Conservation (phyloP, 2,797 vertebrate species). For the Zenarchopterus dispar region DNA sequence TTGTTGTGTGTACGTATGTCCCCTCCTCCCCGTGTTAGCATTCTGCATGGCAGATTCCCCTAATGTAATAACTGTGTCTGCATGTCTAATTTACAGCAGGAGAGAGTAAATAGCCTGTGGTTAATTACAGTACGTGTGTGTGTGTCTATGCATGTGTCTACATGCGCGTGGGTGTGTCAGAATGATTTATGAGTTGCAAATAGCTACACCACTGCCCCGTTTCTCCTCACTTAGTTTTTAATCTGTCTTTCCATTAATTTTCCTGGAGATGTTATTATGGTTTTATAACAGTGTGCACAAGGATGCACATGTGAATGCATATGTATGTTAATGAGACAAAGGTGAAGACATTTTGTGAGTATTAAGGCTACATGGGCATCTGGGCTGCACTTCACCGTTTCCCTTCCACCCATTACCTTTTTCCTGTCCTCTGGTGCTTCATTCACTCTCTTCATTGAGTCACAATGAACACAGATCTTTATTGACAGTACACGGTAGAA, state of each 20-base stretch:
- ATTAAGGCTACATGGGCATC: slow-evolving; percentile 39
- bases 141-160: slow-evolving; percentile 64
- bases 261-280: slow-evolving; percentile 81
- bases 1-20: slow-evolving; percentile 65
- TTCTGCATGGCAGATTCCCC: slow-evolving; percentile 84
- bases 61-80: slow-evolving; percentile 93
- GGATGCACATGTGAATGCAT: slow-evolving; percentile 72
- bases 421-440: slow-evolving; percentile 49
- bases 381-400: slow-evolving; percentile 41
- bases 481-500: slow-evolving; percentile 83
- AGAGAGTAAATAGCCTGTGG: slow-evolving; percentile 97
- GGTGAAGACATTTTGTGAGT: slow-evolving; percentile 67
- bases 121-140: slow-evolving; percentile 82
- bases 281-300: slow-evolving; percentile 78
- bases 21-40: slow-evolving; percentile 80
- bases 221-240: slow-evolving; percentile 90
- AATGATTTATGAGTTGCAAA: slow-evolving; percentile 85
- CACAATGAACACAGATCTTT: slow-evolving; percentile 80
- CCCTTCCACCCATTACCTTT: slow-evolving; percentile 24
- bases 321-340: slow-evolving; percentile 68
- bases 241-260: slow-evolving; percentile 88
- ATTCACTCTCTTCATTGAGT: slow-evolving; percentile 73
- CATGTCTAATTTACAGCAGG: slow-evolving; percentile 95
- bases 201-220: slow-evolving; percentile 84
- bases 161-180: slow-evolving; percentile 80